Base-by-base conservation (phyloP, 2,113 vertebrate genomes). In the Mustela lutreola region DNA sequence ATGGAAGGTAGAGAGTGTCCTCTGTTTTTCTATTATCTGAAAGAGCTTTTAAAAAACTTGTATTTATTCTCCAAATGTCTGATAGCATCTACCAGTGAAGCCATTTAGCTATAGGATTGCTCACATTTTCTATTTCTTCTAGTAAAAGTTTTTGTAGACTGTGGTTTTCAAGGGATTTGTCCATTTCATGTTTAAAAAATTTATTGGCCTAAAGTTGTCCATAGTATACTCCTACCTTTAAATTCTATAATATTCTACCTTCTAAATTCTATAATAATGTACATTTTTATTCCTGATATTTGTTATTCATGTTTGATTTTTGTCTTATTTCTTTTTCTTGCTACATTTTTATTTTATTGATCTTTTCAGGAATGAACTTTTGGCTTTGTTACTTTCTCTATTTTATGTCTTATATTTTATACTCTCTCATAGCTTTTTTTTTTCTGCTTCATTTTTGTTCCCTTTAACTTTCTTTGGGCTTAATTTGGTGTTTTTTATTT, bases 71-170 rank as follows among this genome's bases (percentile, higher is more conserved):
- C 53, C 39, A 60, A 71, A 8, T 79, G 18, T 94, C 58, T 78
- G 45, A 92, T 39, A 36, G 58, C 50, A 67, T 53, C 65, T 88
- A 36, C 39, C 15, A 50, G 22, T 63, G 31, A 78, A 94, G n/a
- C 9, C 31, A 58, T 15, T 73, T 58, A 26, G 19, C 79, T 33
- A 65, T 31, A 91, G 42, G 53, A 62, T 14, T 39, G 48, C 82
- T 53, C 42, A 63, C 65, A 53, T 45, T 94, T 96, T 88, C 82
- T 39, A 48, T 94, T 88, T 94, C 73, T 95, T 80, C n/a, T 63
- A 58, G 31, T 50, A n/a, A 36, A 45, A 95, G 14, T 53, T 79
- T 91, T n/a, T 22, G 19, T 82, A 86, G 87, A 76, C 80, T 80
- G 33, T 85, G 12, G 18, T 73, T 96, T 92, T 90, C 12, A 92